phyloP scores from a whole-genome alignment of 2,797 vertebrate genomes.

The Enoplosus armatus region DNA sequence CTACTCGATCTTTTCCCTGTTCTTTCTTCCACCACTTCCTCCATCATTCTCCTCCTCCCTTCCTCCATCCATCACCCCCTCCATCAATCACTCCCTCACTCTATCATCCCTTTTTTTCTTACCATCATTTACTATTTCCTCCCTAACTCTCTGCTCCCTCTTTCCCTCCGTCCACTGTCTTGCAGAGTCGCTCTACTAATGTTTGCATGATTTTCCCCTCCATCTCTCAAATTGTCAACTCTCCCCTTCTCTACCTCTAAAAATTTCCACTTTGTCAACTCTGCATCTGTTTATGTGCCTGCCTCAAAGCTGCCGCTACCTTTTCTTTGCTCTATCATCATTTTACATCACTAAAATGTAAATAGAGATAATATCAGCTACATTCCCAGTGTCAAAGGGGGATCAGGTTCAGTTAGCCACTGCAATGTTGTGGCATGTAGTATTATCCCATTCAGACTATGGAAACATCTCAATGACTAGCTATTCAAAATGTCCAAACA shows the following conservation, averaged over 20 bases:
- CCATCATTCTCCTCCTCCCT: conserved; percentile 42
- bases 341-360: conserved; percentile 72
- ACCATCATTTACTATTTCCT: conserved; percentile 50
- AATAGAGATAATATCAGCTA: conserved; percentile 73
- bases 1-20: conserved; percentile 31
- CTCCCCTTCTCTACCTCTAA: conserved; percentile 4
- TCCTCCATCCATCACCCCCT: conserved; percentile 38
- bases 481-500: conserved; percentile 78
- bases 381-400: conserved; percentile 62
- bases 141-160: conserved; percentile 23
- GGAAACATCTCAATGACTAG: conserved; percentile 77
- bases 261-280: conserved; percentile 43
- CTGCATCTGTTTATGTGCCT: conserved; percentile 15
- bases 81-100: conserved; percentile 52
- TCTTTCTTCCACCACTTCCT: conserved; percentile 60
- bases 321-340: conserved; percentile 51
- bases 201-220: conserved; percentile 23
- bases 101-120: conserved; percentile 51
- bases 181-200: conserved; percentile 3
- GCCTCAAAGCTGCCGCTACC: conserved; percentile 42
- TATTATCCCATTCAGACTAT: conserved; percentile 67
- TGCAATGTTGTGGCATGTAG: conserved; percentile 65
- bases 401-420: conserved; percentile 67
- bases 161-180: conserved; percentile 14
- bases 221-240: conserved; percentile 37